A percentile compares a stretch with the other conserved stretches of the same genome.
Evolutionary conservation across 2,888 invertebrate genomes (phyloP).

Genomic region (Gymnosoma rotundatum): DNA sequence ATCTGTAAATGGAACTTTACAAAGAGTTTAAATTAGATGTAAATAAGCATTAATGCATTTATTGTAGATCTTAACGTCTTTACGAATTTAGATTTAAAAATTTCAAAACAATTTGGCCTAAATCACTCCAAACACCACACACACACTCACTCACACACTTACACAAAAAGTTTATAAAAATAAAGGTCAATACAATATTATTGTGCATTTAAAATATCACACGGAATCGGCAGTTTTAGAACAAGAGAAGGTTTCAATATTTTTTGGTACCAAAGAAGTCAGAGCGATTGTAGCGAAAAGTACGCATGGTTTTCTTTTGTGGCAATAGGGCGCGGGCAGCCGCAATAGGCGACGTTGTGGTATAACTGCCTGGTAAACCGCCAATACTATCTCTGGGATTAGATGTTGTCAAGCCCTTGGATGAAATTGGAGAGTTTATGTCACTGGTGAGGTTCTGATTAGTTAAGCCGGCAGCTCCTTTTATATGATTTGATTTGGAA

Average conservation of each 20-base stretch:
- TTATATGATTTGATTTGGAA: not conserved
- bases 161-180: not conserved
- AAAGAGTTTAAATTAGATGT: too few relatives aligned
- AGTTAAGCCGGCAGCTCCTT: not conserved
- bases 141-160: too few relatives aligned
- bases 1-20: too few relatives aligned
- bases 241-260: slow-evolving; percentile 6
- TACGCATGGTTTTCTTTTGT: not conserved
- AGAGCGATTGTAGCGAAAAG: slow-evolving; percentile 31
- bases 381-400: not conserved
- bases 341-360: slow-evolving; percentile 10
- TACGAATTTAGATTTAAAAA: too few relatives aligned
- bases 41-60: too few relatives aligned
- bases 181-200: not conserved
- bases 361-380: too few relatives aligned
- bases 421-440: too few relatives aligned
- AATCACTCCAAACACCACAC: too few relatives aligned
- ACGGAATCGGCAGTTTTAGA: not conserved
- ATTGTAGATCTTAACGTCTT: too few relatives aligned
- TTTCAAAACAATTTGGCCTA: too few relatives aligned
- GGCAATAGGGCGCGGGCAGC: slow-evolving; percentile 30
- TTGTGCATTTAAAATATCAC: not conserved
- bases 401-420: too few relatives aligned
- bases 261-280: slow-evolving; percentile 54
- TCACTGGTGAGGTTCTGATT: not conserved